Evolutionary conservation across 2,888 invertebrate genomes (phyloP), one percentile per base, ranked within the genome.

Genomic region (Aleiodes testaceus): DNA sequence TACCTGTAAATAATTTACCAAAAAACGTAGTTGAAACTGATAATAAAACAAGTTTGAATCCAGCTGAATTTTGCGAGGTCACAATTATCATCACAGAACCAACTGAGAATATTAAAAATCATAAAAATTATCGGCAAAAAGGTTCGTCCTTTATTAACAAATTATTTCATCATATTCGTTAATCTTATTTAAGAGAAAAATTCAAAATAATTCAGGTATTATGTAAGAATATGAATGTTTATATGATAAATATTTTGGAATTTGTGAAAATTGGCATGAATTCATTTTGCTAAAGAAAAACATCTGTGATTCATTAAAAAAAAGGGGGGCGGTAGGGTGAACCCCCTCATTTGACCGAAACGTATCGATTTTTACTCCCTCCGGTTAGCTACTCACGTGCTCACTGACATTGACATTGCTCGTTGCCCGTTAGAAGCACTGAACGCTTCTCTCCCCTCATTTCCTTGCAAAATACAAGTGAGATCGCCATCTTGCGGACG

Each of bases 371-470:
- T 85, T 84, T 16, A 18, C 12, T 18, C 42, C 78, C 78, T 79
- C 76, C 79, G 75, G 76, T 66, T 75, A 77, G 77, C 74, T 70
- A 79, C 81, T 84, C 85, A 86, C 86, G 87, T 87, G 86, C 80
- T 85, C 80, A 79, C 82, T 87, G 87, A 85, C 87, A 87, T 87
- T 87, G 87, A 86, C 87, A 87, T 87, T 87, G 87, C 81, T 81
- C 80, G 79, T 79, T 78, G 66, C 49, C 44, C 70, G 20, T 52
- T 45, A 67, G 69, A 65, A 63, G 55, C 65, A 47, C 44, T 52
- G 61, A 66, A 67, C 64, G 73, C 64, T 44, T 70, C 59, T 61
- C 11, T 36, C 16, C 49, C 67, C 44, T 69, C 52, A 66, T 64
- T 72, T 55, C 64, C 64, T 74, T 16, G 45, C 47, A 49, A 61